A percentile compares a stretch with the other conserved stretches of the same genome.
phyloP scores from a whole-genome alignment of 2,113 vertebrate genomes.

The Malurus elegans region DNA sequence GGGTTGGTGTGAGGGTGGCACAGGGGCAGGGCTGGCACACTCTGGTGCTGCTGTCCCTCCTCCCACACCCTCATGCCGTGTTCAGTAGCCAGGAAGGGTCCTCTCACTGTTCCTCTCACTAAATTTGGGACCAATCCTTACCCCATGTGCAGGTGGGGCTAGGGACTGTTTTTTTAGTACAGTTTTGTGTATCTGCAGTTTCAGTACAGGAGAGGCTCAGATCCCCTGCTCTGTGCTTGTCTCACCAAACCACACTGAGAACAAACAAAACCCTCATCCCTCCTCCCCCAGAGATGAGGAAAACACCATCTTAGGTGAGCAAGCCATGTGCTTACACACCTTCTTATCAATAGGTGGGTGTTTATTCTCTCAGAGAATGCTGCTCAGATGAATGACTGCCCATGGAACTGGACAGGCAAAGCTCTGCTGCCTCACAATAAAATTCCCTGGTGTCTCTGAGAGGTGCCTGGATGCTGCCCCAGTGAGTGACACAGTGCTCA shows the following conservation, averaged over 20 bases:
- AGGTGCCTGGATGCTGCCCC: not conserved
- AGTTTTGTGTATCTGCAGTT: not conserved
- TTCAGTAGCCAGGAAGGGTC: not conserved
- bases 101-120: not conserved
- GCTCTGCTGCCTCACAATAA: not conserved
- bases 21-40: rapidly evolving
- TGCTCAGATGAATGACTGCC: not conserved
- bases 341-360: not conserved
- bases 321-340: not conserved
- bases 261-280: not conserved
- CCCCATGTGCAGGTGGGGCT: not conserved
- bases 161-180: not conserved
- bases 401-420: not conserved
- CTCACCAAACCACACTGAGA: not conserved
- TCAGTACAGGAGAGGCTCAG: not conserved
- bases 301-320: not conserved
- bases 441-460: not conserved
- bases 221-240: not conserved
- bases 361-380: not conserved
- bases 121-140: constrained; percentile 14
- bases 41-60: not conserved
- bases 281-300: not conserved
- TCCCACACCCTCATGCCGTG: not conserved
- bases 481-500: not conserved
- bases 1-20: not conserved